phyloP scores from a whole-genome alignment of 2,888 invertebrate species.

The Furcula furcula region DNA sequence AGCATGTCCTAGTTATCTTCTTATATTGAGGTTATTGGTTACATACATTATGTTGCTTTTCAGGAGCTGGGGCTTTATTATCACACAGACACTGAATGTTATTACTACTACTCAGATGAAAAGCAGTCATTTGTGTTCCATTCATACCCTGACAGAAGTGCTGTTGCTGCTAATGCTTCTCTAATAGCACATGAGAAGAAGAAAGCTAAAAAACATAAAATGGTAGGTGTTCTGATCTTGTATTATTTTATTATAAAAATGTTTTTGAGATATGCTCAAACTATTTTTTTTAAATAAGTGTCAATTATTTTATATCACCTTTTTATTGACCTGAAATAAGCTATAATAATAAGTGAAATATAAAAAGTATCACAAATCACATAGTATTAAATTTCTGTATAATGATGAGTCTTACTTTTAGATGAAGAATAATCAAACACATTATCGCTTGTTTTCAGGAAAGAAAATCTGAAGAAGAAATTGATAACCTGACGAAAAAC shows the following conservation, averaged over 20 bases:
- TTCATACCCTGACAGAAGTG: constrained; percentile 85
- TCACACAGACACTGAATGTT: constrained; percentile 91
- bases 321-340: too few relatives aligned
- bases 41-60: constrained; percentile 17
- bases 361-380: too few relatives aligned
- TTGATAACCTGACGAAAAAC: constrained; percentile 74
- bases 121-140: constrained; percentile 90
- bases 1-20: too few relatives aligned
- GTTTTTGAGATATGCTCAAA: too few relatives aligned
- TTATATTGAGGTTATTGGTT: too few relatives aligned
- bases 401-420: too few relatives aligned
- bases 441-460: constrained; percentile 51
- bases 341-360: too few relatives aligned
- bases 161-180: constrained; percentile 41
- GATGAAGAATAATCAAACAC: too few relatives aligned
- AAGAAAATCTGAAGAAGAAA: constrained; percentile 52
- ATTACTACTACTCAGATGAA: constrained; percentile 90
- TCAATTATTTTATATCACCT: too few relatives aligned
- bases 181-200: constrained; percentile 53
- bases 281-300: too few relatives aligned
- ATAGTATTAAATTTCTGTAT: too few relatives aligned
- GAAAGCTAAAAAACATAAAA: constrained; percentile 66
- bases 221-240: constrained; percentile 38
- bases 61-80: constrained; percentile 94
- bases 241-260: too few relatives aligned